Base-by-base conservation (phyloP, 2,113 vertebrate species). In the Perognathus longimembris region DNA sequence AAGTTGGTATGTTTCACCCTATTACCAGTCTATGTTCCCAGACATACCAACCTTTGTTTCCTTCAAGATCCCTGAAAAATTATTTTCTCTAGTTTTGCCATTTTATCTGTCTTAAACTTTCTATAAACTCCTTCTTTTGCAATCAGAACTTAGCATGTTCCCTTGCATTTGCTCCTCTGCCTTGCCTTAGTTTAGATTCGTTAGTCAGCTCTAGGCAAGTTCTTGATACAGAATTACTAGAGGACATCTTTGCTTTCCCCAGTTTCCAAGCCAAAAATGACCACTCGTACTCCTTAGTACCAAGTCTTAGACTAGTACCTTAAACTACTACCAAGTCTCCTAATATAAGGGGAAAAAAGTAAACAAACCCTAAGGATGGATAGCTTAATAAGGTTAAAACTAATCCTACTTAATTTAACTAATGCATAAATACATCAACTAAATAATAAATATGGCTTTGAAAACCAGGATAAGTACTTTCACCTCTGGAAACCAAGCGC, bases 151-250 rank as follows among this genome's bases (percentile, higher is more conserved):
- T 76, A 64, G n/a, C 64, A 78, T 78, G 82, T 32, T 69, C 36
- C 38, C 70, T 89, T 75, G 40, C 26, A 40, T 92, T 79, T 89
- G 12, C 45, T 81, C 9, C 64, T 66, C 74, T 92, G 28, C 66
- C 15, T 71, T 75, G 50, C 38, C 36, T 64, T 89, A 83, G 69
- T 83, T 89, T 89, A 59, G 34, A 59, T 89, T 87, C 50, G 21
- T 74, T 83, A 63, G 64, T 57, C 40, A 83, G 6, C 15, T 80
- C 20, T 18, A 70, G 14, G 21, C 67, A 69, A 4, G 45, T 92
- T 83, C 50, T 34, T 79, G 34, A 87, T 50, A 87, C 71, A 95
- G 76, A 82, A 75, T 93, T 93, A 64, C 81, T 89, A 92, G 34
- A 89, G 5, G 32, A 21, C 79, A 24, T 26, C 24, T 42, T 66